Evolutionary conservation across 2,797 vertebrate genomes (phyloP).

Genomic region (Falco concolor): DNA sequence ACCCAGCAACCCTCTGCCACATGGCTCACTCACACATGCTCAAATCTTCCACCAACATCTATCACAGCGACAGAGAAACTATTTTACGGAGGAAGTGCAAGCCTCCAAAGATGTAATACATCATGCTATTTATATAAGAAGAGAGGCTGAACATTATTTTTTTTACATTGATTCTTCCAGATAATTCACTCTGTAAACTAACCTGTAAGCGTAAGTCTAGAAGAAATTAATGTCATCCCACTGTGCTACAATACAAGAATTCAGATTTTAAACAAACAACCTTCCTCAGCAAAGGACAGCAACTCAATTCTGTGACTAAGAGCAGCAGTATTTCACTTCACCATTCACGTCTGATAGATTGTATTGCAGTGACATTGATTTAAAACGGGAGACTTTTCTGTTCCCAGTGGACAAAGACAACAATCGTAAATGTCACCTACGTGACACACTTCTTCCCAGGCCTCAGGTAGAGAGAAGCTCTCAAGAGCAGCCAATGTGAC

Average conservation of each 20-base stretch:
- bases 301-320: neutral
- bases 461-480: neutral
- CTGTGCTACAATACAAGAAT: neutral
- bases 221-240: neutral
- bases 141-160: neutral
- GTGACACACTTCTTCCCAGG: neutral
- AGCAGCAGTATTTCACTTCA: neutral
- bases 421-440: neutral
- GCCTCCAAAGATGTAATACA: neutral
- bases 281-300: neutral
- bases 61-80: neutral
- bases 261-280: neutral
- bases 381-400: neutral
- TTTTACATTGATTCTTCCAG: neutral
- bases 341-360: neutral
- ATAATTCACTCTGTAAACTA: neutral
- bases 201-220: neutral
- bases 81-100: neutral
- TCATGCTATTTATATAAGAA: neutral
- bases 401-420: neutral
- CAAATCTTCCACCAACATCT: neutral
- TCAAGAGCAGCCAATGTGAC: neutral
- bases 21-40: fast-evolving
- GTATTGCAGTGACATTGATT: neutral
- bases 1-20: neutral